These are phyloP conservation scores for Dolichomitus sp. DNA, from an alignment of 2,888 invertebrate species.

Conservation along the genomic window DNA sequence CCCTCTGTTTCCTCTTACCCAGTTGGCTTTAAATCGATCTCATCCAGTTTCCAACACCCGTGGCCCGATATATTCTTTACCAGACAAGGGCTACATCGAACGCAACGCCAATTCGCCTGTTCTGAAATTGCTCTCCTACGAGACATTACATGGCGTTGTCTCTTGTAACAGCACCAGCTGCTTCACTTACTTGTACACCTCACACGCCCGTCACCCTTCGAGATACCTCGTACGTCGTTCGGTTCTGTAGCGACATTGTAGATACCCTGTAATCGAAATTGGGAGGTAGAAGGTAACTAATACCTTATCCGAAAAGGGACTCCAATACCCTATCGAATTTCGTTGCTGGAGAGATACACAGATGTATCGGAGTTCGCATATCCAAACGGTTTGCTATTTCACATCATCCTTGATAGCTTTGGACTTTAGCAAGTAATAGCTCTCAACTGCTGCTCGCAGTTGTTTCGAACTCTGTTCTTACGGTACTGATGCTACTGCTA, in stretches of 20 bases:
- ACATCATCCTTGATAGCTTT: background rate
- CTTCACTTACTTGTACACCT: constrained; percentile 21
- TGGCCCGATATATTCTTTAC: constrained; percentile 20
- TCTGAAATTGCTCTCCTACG: constrained; percentile 51
- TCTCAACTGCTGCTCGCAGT: constrained; percentile 26
- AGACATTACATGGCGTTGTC: constrained; percentile 37
- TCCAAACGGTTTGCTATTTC: background rate
- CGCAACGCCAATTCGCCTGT: constrained; percentile 44
- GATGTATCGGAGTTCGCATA: background rate
- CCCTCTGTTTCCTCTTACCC: constrained; percentile 12
- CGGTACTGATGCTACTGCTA: constrained; percentile 8
- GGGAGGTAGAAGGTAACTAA: background rate
- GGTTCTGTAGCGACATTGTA: background rate
- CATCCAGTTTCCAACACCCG: constrained; percentile 28
- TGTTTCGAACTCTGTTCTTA: constrained; percentile 33
- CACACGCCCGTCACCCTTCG: constrained; percentile 33
- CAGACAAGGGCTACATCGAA: background rate
- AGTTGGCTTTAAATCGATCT: constrained; percentile 37
- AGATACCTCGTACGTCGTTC: constrained; percentile 22
- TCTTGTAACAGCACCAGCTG: constrained; percentile 25
- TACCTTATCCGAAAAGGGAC: constrained; percentile 1
- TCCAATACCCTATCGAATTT: background rate
- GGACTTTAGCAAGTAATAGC: background rate
- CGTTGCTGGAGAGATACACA: background rate
- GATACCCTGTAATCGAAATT: constrained; percentile 42